These are phyloP conservation scores for Astyanax mexicanus DNA, from an alignment of 2,797 vertebrate genomes.

Conservation along the genomic window DNA sequence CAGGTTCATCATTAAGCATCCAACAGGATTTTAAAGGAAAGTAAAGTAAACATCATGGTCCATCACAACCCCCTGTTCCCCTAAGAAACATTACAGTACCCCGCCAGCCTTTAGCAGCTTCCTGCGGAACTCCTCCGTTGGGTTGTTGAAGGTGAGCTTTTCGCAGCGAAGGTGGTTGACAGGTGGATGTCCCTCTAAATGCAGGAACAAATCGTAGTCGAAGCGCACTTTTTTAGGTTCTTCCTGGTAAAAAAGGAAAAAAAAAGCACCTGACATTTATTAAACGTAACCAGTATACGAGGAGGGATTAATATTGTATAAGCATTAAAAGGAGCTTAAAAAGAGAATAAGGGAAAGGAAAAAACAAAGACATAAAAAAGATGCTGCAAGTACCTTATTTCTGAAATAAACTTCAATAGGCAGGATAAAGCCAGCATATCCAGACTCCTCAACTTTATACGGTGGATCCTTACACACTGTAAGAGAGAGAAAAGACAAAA, in stretches of 20 bases:
- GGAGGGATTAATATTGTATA: too few relatives aligned
- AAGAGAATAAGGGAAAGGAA: background rate
- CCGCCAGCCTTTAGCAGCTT: constrained; percentile 97
- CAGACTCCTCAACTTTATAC: constrained; percentile 98
- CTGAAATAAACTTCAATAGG: constrained; percentile 99
- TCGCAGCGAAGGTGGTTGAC: constrained; percentile 99
- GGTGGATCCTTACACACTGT: constrained; percentile 98
- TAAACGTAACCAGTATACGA: too few relatives aligned
- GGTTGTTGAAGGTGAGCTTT: constrained; percentile 99
- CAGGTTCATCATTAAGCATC: constrained; percentile 7
- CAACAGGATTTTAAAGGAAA: background rate
- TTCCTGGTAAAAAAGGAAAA: constrained; percentile 81
- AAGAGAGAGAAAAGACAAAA: constrained; percentile 52
- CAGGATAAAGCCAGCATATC: constrained; percentile 98
- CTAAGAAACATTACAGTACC: constrained; percentile 74
- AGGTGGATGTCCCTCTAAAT: constrained; percentile 97
- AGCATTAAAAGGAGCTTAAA: background rate
- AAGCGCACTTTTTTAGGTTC: constrained; percentile 99
- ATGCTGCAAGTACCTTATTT: constrained; percentile 88
- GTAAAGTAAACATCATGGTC: background rate
- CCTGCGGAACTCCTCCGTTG: constrained; percentile 95
- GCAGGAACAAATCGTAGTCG: constrained; percentile 98
- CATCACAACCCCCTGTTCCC: background rate
- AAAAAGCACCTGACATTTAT: background rate
- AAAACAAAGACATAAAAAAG: background rate